Conservation (phyloP, 2,888 invertebrate species). For the Laspeyria flexula region DNA sequence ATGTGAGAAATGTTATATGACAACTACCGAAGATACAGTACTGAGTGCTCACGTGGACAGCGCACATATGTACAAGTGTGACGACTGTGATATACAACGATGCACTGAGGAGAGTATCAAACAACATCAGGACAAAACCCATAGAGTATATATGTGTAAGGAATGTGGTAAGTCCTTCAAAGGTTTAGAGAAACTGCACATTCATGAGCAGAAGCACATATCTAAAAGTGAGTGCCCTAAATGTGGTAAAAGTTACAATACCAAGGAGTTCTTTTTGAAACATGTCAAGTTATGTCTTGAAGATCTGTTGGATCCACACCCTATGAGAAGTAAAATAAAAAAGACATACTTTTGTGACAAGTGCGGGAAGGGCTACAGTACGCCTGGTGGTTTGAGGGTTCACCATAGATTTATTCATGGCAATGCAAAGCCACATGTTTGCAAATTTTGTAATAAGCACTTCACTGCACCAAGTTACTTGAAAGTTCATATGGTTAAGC, state of each 20-base stretch:
- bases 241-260: conserved; percentile 72
- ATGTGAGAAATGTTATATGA: conserved; percentile 62
- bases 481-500: conserved; percentile 73
- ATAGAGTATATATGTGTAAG: conserved; percentile 63
- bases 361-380: conserved; percentile 75
- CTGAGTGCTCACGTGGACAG: conserved; percentile 51
- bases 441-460: conserved; percentile 69
- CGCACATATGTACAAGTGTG: conserved; percentile 55
- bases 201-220: conserved; percentile 71
- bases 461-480: conserved; percentile 79
- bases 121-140: conserved; percentile 57
- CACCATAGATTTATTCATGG: conserved; percentile 75
- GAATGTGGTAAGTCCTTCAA: conserved; percentile 71
- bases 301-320: conserved; percentile 69
- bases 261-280: conserved; percentile 67
- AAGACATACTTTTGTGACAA: conserved; percentile 64
- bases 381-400: conserved; percentile 71
- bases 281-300: conserved; percentile 72
- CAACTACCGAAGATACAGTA: conserved; percentile 46
- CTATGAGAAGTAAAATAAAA: conserved; percentile 62
- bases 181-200: conserved; percentile 60
- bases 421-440: conserved; percentile 71
- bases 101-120: conserved; percentile 58
- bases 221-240: conserved; percentile 68
- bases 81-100: conserved; percentile 54